Conservation (phyloP, 2,797 vertebrate species). For the Heterohyrax brucei region DNA sequence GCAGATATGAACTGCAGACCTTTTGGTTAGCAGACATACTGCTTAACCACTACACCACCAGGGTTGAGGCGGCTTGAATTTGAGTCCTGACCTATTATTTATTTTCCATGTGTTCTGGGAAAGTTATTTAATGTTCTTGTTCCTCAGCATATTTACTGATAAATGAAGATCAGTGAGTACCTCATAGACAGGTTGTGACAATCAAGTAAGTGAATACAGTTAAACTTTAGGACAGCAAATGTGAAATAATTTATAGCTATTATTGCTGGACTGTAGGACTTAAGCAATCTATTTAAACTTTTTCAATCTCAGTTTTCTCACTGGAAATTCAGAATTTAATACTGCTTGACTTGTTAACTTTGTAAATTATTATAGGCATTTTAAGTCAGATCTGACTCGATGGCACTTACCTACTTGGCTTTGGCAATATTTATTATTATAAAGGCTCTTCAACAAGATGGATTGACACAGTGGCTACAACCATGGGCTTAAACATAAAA, state of each 20-base stretch:
- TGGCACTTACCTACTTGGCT: too few species aligned
- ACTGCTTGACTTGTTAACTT: background rate
- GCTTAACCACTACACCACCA: too few species aligned
- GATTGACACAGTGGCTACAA: too few species aligned
- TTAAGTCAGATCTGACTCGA: background rate
- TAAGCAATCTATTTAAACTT: background rate
- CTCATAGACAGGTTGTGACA: background rate
- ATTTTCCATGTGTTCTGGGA: background rate
- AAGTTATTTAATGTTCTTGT: slow-evolving; percentile 35
- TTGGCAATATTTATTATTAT: background rate
- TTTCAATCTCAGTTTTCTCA: slow-evolving; percentile 42
- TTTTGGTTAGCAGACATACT: too few species aligned
- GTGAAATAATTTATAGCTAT: background rate
- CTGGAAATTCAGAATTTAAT: slow-evolving; percentile 20
- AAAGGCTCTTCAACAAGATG: background rate
- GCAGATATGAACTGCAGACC: too few species aligned
- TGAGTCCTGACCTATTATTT: background rate
- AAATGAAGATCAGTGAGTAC: background rate
- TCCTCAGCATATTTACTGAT: background rate
- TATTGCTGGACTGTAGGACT: too few species aligned
- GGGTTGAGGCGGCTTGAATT: background rate
- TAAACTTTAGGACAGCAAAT: background rate
- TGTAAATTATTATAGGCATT: background rate
- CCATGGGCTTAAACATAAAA: too few species aligned
- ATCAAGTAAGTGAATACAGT: background rate